Evolutionary conservation across 2,113 vertebrate species (phyloP).

Genomic region (Rhineura floridana): DNA sequence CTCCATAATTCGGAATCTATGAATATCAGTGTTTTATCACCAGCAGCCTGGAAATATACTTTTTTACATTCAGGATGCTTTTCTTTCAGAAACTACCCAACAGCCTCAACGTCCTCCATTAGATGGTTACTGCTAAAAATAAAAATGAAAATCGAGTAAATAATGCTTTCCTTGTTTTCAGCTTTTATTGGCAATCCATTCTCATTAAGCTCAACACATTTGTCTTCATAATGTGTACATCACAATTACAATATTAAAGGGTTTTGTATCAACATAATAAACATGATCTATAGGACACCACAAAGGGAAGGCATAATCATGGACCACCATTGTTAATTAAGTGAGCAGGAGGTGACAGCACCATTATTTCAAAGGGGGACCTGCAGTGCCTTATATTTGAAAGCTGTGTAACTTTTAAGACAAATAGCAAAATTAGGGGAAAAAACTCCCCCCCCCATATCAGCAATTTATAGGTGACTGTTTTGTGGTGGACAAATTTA

Average conservation of each 20-base stretch:
- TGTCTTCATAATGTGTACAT: slow-evolving; percentile 78
- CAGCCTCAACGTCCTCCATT: background rate
- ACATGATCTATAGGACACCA: slow-evolving; percentile 73
- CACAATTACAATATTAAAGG: slow-evolving; percentile 80
- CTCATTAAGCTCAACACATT: slow-evolving; percentile 76
- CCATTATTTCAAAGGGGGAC: slow-evolving; percentile 35
- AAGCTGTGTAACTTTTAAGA: background rate
- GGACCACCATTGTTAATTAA: slow-evolving; percentile 70
- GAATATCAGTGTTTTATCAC: slow-evolving; percentile 63
- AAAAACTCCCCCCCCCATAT: background rate
- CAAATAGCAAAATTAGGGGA: background rate
- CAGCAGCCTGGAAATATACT: slow-evolving; percentile 58
- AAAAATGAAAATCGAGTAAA: background rate
- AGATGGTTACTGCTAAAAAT: slow-evolving; percentile 42
- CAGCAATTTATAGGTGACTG: background rate
- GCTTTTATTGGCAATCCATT: slow-evolving; percentile 79
- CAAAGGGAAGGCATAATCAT: slow-evolving; percentile 65
- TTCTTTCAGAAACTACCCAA: slow-evolving; percentile 44
- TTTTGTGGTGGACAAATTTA: background rate
- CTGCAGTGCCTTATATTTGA: background rate
- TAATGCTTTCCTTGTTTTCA: slow-evolving; percentile 62
- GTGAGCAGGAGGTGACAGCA: slow-evolving; percentile 47
- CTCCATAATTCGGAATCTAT: slow-evolving; percentile 52
- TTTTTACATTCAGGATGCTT: slow-evolving; percentile 41
- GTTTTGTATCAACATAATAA: slow-evolving; percentile 76